phyloP scores from a whole-genome alignment of 2,888 invertebrate species.

The Rapana venosa region DNA sequence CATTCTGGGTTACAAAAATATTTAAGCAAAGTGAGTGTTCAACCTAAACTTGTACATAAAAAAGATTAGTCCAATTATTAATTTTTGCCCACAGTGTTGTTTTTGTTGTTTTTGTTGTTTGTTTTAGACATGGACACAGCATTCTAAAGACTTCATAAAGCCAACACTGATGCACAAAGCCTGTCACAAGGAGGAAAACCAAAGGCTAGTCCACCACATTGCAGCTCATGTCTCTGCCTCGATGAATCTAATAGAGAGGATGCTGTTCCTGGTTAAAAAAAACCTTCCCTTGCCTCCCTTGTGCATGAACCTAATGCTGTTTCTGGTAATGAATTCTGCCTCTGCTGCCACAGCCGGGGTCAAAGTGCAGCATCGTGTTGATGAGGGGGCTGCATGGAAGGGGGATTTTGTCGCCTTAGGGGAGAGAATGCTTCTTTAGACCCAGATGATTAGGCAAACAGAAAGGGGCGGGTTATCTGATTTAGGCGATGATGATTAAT shows the following conservation, averaged over 20 bases:
- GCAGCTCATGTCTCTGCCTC: constrained; percentile 16
- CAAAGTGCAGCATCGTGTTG: not conserved
- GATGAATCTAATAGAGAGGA: not conserved
- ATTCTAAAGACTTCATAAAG: no score
- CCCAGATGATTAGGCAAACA: no score
- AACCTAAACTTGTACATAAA: not conserved
- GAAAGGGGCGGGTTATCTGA: no score
- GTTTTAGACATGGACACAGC: not conserved
- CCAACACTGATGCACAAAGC: no score
- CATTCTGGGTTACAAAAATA: no score
- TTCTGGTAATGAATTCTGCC: constrained; percentile 31
- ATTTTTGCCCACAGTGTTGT: not conserved
- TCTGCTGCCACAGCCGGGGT: not conserved
- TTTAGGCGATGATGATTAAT: no score
- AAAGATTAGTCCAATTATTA: not conserved
- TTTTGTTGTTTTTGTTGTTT: no score
- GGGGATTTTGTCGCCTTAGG: not conserved
- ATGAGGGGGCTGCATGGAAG: not conserved
- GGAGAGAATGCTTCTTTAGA: no score
- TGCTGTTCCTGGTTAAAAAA: no score
- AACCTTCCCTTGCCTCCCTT: no score
- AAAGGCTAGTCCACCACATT: not conserved
- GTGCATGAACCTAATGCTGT: constrained; percentile 38
- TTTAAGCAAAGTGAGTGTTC: not conserved
- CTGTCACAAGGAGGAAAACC: not conserved